Evolutionary conservation across 2,797 vertebrate species (phyloP), one percentile per base, ranked within the genome.

Genomic region (Brachyalestes nurse): DNA sequence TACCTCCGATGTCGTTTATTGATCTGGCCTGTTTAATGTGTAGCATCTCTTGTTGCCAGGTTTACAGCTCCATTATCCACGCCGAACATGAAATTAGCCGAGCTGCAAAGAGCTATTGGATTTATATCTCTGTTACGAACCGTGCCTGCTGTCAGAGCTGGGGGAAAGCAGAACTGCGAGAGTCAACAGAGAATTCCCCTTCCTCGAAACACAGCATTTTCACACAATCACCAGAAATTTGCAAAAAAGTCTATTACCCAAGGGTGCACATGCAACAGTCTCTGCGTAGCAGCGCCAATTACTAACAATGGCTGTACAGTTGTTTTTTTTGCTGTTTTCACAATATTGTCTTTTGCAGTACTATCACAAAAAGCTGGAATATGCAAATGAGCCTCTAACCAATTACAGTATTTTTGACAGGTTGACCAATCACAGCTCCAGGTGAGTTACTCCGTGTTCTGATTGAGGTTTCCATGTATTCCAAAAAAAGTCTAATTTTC

Each of bases 61-160:
- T 38, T 74, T 60, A 60, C 72, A 16, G 72, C 38, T 74, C 53
- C 53, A 74, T 74, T 58, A 74, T 74, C 55, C 21, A 5, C n/a
- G 19, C 34, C 16, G 72, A 74, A 60, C 40, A 74, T 74, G 51
- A 60, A 58, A 60, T 60, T 60, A 60, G 53, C 55, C 5, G 28
- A 40, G 71, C 19, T n/a, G 34, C 34, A 42, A 57, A 72, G 51
- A 58, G 72, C n/a, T 57, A 58, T 58, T 40, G 71, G 71, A 73
- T 58, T 58, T 42, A 73, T 53, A 58, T 55, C 28, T 1, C 4
- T 9, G 10, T 58, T 58, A 58, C 42, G 28, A 58, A 42, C 72
- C 14, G 55, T 7, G n/a, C 9, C 49, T 53, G 69, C 25, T 55
- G 53, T 28, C 51, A 57, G 34, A 72, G 55, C 25, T 45, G 42